These are phyloP conservation scores for Nemurella pictetii DNA, from an alignment of 2,888 invertebrate genomes.

Conservation along the genomic window DNA sequence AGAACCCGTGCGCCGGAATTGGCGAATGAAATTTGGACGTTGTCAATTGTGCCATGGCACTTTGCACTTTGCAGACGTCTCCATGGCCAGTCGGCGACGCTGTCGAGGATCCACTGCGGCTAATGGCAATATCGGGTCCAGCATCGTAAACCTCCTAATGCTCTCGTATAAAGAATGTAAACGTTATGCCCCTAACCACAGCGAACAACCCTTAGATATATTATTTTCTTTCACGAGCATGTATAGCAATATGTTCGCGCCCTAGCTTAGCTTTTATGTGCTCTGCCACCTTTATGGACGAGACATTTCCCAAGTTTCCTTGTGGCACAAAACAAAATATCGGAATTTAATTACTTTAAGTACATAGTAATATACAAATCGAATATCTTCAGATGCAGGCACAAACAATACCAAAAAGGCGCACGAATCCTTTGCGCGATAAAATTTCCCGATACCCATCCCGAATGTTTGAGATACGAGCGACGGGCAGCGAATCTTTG, in stretches of 20 bases:
- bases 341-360: background rate
- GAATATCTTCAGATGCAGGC: too few species aligned
- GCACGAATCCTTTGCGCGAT: background rate
- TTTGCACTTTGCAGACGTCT: too few species aligned
- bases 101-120: background rate
- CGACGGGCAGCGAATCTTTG: background rate
- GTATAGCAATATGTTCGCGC: background rate
- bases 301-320: background rate
- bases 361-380: too few species aligned
- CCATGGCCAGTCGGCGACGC: background rate
- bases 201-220: background rate
- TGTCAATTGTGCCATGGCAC: too few species aligned
- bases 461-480: background rate
- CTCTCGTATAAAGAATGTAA: background rate
- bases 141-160: background rate
- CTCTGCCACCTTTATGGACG: background rate
- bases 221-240: background rate
- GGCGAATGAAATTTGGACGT: background rate
- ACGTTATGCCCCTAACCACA: background rate
- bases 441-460: background rate
- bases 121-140: background rate
- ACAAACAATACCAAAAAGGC: too few species aligned
- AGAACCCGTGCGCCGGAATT: background rate
- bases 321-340: background rate
- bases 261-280: background rate